Conservation (phyloP, 2,888 invertebrate genomes). For the Andrena haemorrhoa region DNA sequence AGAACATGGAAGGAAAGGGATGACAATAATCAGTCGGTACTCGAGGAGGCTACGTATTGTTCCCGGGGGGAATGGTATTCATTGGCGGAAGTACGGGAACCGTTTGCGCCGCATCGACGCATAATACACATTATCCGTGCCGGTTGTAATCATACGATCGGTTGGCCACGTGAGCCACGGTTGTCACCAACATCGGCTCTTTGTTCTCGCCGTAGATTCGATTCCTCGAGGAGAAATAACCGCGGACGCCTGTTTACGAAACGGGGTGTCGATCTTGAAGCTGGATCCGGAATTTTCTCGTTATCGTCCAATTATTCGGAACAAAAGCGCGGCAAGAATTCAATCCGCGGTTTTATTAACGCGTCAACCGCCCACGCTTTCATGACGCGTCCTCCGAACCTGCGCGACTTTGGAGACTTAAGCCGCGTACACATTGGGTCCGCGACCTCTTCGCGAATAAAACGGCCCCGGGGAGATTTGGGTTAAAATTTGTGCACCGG, state of each 20-base stretch:
- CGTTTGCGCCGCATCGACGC: slow-evolving; percentile 53
- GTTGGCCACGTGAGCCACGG: slow-evolving; percentile 57
- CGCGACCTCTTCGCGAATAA: slow-evolving; percentile 32
- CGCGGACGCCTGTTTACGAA: slow-evolving; percentile 50
- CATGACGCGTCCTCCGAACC: slow-evolving; percentile 3
- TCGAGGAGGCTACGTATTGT: slow-evolving; percentile 53
- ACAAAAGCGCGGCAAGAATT: slow-evolving; percentile 54
- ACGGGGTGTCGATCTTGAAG: slow-evolving; percentile 54
- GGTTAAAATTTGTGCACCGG: too few species aligned
- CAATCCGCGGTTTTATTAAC: slow-evolving; percentile 34
- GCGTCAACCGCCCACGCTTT: neutral
- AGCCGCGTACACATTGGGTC: slow-evolving; percentile 35
- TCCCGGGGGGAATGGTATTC: slow-evolving; percentile 42
- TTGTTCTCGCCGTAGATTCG: slow-evolving; percentile 48
- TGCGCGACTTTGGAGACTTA: slow-evolving; percentile 39
- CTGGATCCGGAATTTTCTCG: slow-evolving; percentile 40
- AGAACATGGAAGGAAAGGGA: neutral
- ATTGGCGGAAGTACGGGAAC: slow-evolving; percentile 45
- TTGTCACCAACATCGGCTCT: slow-evolving; percentile 59
- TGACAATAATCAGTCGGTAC: slow-evolving; percentile 51
- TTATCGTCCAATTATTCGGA: slow-evolving; percentile 54
- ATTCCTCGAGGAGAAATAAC: slow-evolving; percentile 50
- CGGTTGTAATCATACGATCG: slow-evolving; percentile 61
- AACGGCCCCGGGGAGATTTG: neutral
- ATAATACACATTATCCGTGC: slow-evolving; percentile 63